Conservation (phyloP, 1,140 invertebrate species). For the Zaprionus gabonicus region DNA sequence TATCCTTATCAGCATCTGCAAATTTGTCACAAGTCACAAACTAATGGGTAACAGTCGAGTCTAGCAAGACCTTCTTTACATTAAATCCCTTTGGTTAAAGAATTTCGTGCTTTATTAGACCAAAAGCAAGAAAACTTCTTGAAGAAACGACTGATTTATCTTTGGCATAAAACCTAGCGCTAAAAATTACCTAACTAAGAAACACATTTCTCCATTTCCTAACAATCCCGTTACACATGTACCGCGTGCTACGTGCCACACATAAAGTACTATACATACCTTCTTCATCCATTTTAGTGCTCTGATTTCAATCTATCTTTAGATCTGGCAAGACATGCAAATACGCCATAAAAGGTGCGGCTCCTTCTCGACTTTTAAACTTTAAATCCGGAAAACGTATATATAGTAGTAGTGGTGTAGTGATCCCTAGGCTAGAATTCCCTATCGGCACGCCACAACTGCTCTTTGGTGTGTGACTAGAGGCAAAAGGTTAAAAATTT, state of each 20-base stretch:
- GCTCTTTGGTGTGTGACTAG: conserved; percentile 32
- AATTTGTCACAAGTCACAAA: too few relatives aligned
- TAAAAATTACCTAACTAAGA: neutral
- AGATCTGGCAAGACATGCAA: conserved; percentile 61
- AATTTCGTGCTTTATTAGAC: neutral
- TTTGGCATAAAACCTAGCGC: neutral
- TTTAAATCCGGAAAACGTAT: conserved; percentile 68
- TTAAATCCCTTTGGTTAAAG: neutral
- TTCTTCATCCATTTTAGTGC: conserved; percentile 5
- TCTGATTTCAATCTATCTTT: conserved; percentile 71
- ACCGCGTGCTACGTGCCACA: neutral
- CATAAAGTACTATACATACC: neutral
- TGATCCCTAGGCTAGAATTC: conserved; percentile 47
- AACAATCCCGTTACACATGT: neutral
- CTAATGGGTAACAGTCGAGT: too few relatives aligned
- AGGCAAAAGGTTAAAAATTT: conserved; percentile 75
- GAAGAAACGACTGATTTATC: neutral
- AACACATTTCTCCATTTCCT: neutral
- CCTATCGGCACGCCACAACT: conserved; percentile 66
- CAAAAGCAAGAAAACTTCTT: neutral
- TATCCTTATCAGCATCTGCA: too few relatives aligned
- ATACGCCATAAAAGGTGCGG: conserved; percentile 57
- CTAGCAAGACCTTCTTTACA: too few relatives aligned
- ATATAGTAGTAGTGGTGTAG: conserved; percentile 1
- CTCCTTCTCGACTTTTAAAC: conserved; percentile 73